phyloP scores from a whole-genome alignment of 2,888 invertebrate genomes.

The Erebia aethiops region DNA sequence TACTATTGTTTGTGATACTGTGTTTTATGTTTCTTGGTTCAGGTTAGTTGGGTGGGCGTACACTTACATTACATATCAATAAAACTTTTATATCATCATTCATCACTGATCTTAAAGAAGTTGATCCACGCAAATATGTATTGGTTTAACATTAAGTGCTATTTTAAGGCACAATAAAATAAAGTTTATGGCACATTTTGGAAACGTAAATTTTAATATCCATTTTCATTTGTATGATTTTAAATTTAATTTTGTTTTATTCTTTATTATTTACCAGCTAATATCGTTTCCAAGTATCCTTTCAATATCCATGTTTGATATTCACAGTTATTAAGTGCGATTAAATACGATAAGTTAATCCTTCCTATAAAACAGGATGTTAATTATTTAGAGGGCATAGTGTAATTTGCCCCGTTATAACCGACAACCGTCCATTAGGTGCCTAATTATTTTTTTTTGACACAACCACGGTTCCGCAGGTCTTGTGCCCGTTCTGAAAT shows the following conservation, averaged over 20 bases:
- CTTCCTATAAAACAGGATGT: constrained; percentile 7
- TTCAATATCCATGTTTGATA: no score
- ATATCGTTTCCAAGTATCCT: no score
- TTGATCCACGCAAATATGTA: not conserved
- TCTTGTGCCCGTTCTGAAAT: not conserved
- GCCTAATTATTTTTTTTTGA: constrained; percentile 1
- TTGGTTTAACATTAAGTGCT: not conserved
- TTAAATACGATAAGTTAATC: not conserved
- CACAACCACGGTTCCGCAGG: not conserved
- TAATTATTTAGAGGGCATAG: constrained; percentile 15
- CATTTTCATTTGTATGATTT: not conserved
- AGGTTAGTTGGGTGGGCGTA: not conserved
- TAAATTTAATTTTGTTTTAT: not conserved
- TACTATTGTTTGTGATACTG: not conserved
- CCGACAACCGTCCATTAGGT: not conserved
- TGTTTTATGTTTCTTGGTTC: constrained; percentile 8
- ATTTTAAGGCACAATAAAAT: constrained; percentile 6
- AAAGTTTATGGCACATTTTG: constrained; percentile 1
- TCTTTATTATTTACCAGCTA: no score
- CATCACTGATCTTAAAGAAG: not conserved
- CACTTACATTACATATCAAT: not conserved
- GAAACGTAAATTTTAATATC: not conserved
- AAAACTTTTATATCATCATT: not conserved
- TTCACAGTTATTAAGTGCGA: not conserved
- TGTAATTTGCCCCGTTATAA: constrained; percentile 1